Evolutionary conservation across 1,140 invertebrate genomes (phyloP).

Genomic region (Halesus radiatus): DNA sequence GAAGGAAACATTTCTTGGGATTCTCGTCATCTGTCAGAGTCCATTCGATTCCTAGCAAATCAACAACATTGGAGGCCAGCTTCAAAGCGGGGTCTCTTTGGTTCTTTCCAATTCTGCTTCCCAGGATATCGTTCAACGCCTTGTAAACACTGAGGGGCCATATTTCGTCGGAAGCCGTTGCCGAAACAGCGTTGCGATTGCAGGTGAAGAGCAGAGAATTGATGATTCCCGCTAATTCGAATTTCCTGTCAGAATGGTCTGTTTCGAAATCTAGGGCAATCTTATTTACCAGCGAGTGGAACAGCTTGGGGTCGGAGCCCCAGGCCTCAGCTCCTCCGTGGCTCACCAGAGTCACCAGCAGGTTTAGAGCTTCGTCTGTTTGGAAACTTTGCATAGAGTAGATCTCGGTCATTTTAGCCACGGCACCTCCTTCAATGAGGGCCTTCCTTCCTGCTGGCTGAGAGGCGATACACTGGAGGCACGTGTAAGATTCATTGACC

Average conservation of each 20-base stretch:
- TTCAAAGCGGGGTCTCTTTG: constrained; percentile 91
- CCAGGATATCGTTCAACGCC: constrained; percentile 84
- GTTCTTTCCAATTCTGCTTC: constrained; percentile 87
- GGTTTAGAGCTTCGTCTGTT: constrained; percentile 86
- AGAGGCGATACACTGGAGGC: constrained; percentile 83
- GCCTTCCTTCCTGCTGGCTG: constrained; percentile 81
- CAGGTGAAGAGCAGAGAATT: constrained; percentile 82
- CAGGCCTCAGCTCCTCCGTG: constrained; percentile 80
- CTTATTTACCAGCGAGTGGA: constrained; percentile 87
- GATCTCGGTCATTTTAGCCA: constrained; percentile 86
- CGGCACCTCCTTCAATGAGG: constrained; percentile 81
- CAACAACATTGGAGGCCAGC: constrained; percentile 83
- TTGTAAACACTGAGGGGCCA: constrained; percentile 86
- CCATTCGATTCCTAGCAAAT: constrained; percentile 89
- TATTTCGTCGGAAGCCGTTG: constrained; percentile 76
- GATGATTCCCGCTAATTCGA: constrained; percentile 84
- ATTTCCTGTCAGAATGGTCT: constrained; percentile 89
- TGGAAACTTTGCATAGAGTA: constrained; percentile 89
- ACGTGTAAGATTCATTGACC: constrained; percentile 90
- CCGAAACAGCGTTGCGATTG: constrained; percentile 74
- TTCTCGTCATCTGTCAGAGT: constrained; percentile 82
- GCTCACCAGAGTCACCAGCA: constrained; percentile 80
- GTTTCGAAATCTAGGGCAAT: constrained; percentile 89
- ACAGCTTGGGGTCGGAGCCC: constrained; percentile 79
- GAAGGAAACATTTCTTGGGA: constrained; percentile 85